A percentile compares a stretch with the other conserved stretches of the same genome.
Conservation (phyloP, 2,888 invertebrate genomes). For the Cylindroiulus punctatus region DNA sequence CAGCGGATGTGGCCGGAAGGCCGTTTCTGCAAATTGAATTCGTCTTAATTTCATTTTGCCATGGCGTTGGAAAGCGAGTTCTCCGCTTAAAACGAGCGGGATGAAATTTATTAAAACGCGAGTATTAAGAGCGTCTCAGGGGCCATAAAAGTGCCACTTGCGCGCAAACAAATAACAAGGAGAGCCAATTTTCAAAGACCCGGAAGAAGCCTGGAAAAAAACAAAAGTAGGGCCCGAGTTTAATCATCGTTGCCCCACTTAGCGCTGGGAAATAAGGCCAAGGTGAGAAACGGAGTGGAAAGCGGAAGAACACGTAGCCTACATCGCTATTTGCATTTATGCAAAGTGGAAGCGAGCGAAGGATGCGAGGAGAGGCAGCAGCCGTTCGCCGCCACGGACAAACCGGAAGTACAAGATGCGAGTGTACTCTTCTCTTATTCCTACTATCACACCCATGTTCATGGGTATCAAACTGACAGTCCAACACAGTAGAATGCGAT, state of each 20-base stretch:
- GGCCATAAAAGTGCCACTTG: background rate
- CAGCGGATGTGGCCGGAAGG: background rate
- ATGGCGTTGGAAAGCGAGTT: background rate
- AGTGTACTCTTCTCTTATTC: background rate
- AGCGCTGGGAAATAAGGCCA: background rate
- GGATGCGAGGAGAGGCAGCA: background rate
- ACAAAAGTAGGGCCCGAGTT: background rate
- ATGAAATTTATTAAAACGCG: constrained; percentile 23
- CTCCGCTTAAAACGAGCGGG: background rate
- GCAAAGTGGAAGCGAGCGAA: background rate
- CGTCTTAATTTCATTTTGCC: background rate
- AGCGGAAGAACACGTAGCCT: background rate
- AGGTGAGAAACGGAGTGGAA: background rate
- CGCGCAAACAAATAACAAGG: background rate
- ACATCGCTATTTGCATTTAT: background rate
- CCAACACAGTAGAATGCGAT: background rate
- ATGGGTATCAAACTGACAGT: constrained; percentile 7
- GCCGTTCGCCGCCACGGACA: background rate
- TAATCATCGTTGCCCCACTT: constrained; percentile 19
- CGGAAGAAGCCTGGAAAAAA: background rate
- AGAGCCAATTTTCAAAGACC: background rate
- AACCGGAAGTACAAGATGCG: background rate
- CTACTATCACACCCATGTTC: background rate
- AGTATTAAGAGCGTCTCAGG: constrained; percentile 16
- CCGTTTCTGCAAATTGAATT: constrained; percentile 4